Percentiles rank a stretch among this genome's conserved stretches.
Conservation (phyloP, 2,113 vertebrate species). For the Elephantulus edwardii region DNA sequence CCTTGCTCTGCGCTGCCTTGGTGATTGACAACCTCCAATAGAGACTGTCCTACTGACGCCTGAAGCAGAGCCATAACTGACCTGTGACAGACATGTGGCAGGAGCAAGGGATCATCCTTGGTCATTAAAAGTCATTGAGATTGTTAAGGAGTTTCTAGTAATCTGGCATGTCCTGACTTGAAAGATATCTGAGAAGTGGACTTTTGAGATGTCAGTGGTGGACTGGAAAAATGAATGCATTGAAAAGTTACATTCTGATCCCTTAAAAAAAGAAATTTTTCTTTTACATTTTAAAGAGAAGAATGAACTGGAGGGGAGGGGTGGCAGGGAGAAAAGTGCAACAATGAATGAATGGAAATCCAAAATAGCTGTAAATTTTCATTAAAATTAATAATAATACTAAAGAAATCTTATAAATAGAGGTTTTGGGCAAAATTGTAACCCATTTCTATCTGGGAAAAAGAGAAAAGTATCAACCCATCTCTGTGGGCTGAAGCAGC, state of each 20-base stretch:
- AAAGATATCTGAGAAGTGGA: not conserved
- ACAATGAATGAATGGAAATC: too few relatives aligned
- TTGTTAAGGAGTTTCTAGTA: not conserved
- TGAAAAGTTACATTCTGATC: not conserved
- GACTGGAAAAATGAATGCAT: not conserved
- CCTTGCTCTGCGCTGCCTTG: fast-evolving
- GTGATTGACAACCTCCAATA: fast-evolving
- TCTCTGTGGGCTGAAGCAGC: not conserved
- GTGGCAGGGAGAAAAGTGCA: too few relatives aligned
- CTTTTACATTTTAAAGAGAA: too few relatives aligned
- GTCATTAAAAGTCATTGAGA: not conserved
- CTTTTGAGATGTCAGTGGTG: not conserved
- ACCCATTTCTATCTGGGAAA: not conserved
- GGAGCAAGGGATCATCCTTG: too few relatives aligned
- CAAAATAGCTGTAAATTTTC: too few relatives aligned
- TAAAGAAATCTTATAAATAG: not conserved
- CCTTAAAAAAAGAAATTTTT: not conserved
- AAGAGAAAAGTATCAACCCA: not conserved
- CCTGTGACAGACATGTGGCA: not conserved
- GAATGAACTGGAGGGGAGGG: too few relatives aligned
- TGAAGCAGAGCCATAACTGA: not conserved
- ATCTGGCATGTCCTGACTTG: not conserved
- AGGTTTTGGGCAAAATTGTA: not conserved
- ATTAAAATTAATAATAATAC: too few relatives aligned
- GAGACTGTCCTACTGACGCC: not conserved